Conservation (phyloP, 2,113 vertebrate species). For the Brachyhypopomus occidentalis region DNA sequence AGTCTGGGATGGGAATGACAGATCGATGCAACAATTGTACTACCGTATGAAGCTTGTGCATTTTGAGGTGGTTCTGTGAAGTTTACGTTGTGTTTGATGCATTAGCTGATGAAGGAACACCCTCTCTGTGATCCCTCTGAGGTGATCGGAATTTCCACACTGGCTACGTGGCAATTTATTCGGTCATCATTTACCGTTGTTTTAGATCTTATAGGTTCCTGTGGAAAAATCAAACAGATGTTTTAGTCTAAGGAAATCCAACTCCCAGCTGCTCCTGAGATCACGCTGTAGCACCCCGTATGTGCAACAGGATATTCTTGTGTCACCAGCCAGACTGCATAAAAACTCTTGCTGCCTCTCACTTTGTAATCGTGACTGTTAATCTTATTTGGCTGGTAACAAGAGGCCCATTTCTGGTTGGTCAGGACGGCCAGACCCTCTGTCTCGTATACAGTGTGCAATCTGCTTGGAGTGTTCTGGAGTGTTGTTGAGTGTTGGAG, state of each 20-base stretch:
- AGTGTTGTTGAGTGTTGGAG: too few species aligned
- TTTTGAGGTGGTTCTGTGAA: background rate
- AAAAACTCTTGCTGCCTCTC: constrained; percentile 18
- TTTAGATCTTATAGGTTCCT: background rate
- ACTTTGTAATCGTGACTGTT: constrained; percentile 27
- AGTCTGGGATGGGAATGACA: background rate
- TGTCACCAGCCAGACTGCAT: background rate
- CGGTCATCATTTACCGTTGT: background rate
- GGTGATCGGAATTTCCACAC: background rate
- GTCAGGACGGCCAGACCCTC: background rate
- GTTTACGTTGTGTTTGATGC: background rate
- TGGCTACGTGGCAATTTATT: background rate
- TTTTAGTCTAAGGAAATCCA: constrained; percentile 1
- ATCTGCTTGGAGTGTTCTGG: background rate
- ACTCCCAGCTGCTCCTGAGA: background rate
- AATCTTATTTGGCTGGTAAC: constrained; percentile 21
- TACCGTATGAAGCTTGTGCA: background rate
- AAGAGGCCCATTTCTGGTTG: background rate
- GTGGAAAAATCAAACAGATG: constrained; percentile 8
- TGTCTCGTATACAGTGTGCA: background rate
- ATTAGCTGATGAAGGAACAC: background rate
- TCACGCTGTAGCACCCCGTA: background rate
- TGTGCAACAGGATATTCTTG: constrained; percentile 23
- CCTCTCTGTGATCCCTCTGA: background rate
- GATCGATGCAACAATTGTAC: background rate